Evolutionary conservation across 2,888 invertebrate species (phyloP).

Genomic region (Acleris laterana): DNA sequence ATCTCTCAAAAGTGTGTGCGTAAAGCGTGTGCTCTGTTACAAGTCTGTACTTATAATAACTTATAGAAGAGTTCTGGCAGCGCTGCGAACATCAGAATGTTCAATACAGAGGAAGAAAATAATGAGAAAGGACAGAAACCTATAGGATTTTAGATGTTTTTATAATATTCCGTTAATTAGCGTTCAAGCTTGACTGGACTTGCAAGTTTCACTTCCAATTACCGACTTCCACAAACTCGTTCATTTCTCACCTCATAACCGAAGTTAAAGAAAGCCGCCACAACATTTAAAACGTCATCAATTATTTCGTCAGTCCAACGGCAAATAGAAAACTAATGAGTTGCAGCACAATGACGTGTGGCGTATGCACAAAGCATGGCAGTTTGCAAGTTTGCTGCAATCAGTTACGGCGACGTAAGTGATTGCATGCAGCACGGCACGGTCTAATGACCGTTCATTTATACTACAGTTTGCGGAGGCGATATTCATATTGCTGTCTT

Average conservation of each 20-base stretch:
- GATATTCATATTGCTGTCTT: slow-evolving; percentile 48
- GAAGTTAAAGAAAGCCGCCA: slow-evolving; percentile 11
- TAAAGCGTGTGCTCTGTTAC: too few species aligned
- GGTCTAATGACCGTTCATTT: slow-evolving; percentile 61
- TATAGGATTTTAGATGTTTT: too few species aligned
- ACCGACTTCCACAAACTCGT: background rate
- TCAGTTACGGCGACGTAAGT: slow-evolving; percentile 66
- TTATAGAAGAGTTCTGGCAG: too few species aligned
- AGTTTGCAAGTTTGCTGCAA: slow-evolving; percentile 66
- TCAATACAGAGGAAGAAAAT: too few species aligned
- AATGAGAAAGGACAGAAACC: too few species aligned
- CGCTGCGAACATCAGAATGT: too few species aligned
- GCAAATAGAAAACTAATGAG: slow-evolving; percentile 61
- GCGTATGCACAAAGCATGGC: slow-evolving; percentile 50
- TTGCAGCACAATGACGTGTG: slow-evolving; percentile 43
- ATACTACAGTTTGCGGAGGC: slow-evolving; percentile 41
- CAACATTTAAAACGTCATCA: slow-evolving; percentile 13
- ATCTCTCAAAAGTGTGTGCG: too few species aligned
- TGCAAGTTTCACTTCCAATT: too few species aligned
- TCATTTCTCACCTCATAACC: background rate
- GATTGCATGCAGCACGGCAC: slow-evolving; percentile 69
- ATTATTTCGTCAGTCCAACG: slow-evolving; percentile 31
- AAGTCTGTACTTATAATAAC: too few species aligned
- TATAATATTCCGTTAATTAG: too few species aligned
- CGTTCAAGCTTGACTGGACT: too few species aligned